Evolutionary conservation across 2,888 invertebrate species (phyloP).

Genomic region (Chorisops tibialis): DNA sequence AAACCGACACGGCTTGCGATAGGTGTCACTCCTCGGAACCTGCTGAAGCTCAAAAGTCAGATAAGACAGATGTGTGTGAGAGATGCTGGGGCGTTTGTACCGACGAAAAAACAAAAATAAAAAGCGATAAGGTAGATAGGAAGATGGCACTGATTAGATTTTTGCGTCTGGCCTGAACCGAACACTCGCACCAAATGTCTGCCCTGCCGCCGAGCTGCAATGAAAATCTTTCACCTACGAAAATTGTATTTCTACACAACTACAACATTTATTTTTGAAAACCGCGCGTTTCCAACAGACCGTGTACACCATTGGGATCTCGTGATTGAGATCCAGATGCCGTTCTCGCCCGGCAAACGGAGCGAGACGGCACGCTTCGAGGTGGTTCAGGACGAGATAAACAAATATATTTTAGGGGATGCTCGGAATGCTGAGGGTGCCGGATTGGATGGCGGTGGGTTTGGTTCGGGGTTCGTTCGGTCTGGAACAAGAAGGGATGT

Average conservation of each 20-base stretch:
- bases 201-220: constrained; percentile 41
- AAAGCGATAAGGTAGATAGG: too few relatives aligned
- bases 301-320: background rate
- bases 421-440: background rate
- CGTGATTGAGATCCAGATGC: background rate
- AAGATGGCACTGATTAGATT: constrained; percentile 22
- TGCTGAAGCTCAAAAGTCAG: too few relatives aligned
- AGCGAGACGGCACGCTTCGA: constrained; percentile 23
- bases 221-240: constrained; percentile 51
- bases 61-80: too few relatives aligned
- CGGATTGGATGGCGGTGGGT: background rate
- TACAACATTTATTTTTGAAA: constrained; percentile 53
- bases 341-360: background rate
- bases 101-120: too few relatives aligned
- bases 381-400: constrained; percentile 28
- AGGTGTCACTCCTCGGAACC: too few relatives aligned
- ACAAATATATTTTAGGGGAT: constrained; percentile 31
- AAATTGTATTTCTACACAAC: constrained; percentile 52
- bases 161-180: constrained; percentile 48
- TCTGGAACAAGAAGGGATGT: background rate
- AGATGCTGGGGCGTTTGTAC: too few relatives aligned
- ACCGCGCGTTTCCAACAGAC: constrained; percentile 46
- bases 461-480: background rate
- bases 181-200: constrained; percentile 51
- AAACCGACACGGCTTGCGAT: too few relatives aligned